phyloP scores from a whole-genome alignment of 1,140 invertebrate species.

The Eupristina koningsbergeri region DNA sequence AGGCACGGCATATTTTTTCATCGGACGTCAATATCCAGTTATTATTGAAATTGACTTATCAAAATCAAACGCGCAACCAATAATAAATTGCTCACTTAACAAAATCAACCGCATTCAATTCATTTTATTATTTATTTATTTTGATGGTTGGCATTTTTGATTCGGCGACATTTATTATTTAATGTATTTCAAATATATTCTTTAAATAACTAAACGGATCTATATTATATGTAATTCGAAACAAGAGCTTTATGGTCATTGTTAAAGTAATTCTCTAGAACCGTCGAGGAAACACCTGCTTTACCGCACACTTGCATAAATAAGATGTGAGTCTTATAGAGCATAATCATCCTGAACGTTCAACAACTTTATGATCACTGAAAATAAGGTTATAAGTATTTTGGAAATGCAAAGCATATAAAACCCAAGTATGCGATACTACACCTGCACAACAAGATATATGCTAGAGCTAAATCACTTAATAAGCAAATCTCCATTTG shows the following conservation, averaged over 20 bases:
- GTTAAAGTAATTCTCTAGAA: slow-evolving; percentile 6
- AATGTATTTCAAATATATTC: slow-evolving; percentile 14
- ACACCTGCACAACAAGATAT: slow-evolving; percentile 37
- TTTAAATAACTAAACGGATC: not conserved
- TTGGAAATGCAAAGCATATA: slow-evolving; percentile 19
- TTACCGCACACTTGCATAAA: slow-evolving; percentile 22
- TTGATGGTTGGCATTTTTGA: not conserved
- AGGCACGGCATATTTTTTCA: not conserved
- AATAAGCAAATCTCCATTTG: slow-evolving; percentile 18
- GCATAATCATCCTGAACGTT: slow-evolving; percentile 43
- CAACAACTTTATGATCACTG: slow-evolving; percentile 45
- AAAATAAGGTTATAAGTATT: slow-evolving; percentile 21
- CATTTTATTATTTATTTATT: not conserved
- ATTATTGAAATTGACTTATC: slow-evolving; percentile 1
- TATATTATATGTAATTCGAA: slow-evolving; percentile 21
- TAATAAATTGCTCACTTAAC: not conserved
- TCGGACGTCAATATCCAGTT: not conserved
- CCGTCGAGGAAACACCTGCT: slow-evolving; percentile 42
- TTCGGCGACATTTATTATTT: slow-evolving; percentile 8
- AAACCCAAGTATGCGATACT: slow-evolving; percentile 16
- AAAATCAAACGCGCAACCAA: not conserved
- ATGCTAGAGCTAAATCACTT: slow-evolving; percentile 43
- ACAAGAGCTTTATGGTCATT: slow-evolving; percentile 28
- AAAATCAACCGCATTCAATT: not conserved
- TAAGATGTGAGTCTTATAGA: slow-evolving; percentile 35